phyloP scores from a whole-genome alignment of 2,113 vertebrate species.

The Chaetodon trifascialis region DNA sequence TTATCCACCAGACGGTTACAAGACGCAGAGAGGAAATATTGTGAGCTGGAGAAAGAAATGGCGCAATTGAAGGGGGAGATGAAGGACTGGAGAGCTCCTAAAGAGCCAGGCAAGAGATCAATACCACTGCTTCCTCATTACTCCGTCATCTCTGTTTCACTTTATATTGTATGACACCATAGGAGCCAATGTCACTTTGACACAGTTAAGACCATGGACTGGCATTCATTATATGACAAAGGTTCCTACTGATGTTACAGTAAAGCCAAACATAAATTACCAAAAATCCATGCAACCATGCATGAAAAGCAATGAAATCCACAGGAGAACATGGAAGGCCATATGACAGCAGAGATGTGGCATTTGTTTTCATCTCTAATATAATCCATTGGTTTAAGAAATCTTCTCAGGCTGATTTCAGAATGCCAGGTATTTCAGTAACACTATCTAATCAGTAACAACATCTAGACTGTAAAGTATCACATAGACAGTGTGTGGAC shows the following conservation, averaged over 20 bases:
- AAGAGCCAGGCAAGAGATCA: conserved; percentile 71
- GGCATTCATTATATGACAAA: background rate
- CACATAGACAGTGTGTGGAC: background rate
- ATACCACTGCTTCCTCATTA: background rate
- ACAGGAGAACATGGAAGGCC: background rate
- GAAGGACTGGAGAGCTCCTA: conserved; percentile 51
- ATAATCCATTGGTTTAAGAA: background rate
- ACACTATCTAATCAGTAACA: conserved; percentile 22
- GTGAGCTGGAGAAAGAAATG: conserved; percentile 77
- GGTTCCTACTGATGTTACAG: background rate
- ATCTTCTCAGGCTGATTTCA: background rate
- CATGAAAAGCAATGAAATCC: background rate
- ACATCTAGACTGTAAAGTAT: background rate
- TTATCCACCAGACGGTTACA: conserved; percentile 81
- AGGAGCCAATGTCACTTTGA: background rate
- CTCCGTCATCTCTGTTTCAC: conserved; percentile 5
- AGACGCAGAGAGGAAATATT: conserved; percentile 69
- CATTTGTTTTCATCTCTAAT: background rate
- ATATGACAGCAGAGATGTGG: background rate
- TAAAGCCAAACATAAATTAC: background rate
- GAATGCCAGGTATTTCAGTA: background rate
- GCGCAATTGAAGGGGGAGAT: conserved; percentile 66
- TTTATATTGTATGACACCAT: background rate
- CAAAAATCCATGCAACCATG: background rate
- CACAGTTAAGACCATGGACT: background rate